Evolutionary conservation across 2,797 vertebrate species (phyloP).

Genomic region (Calcarius lapponicus): DNA sequence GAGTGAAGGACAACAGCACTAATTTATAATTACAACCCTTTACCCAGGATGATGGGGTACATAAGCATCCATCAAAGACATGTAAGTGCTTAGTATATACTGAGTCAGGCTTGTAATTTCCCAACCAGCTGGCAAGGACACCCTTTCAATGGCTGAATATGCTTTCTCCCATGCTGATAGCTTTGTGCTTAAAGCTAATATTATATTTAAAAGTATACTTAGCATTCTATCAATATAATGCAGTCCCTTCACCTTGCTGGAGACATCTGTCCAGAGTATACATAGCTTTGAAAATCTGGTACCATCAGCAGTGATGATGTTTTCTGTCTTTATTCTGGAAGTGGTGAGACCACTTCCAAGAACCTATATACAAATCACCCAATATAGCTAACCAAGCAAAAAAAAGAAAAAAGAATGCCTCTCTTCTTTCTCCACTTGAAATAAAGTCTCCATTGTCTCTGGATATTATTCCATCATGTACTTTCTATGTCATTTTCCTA

Average conservation of each 20-base stretch:
- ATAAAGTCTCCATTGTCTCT: background rate
- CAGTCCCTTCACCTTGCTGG: background rate
- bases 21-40: background rate
- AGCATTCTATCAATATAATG: background rate
- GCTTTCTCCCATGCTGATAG: background rate
- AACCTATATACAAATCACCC: background rate
- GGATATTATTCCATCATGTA: background rate
- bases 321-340: background rate
- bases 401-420: background rate
- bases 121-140: background rate
- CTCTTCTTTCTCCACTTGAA: background rate
- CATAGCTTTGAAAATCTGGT: background rate
- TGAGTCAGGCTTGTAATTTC: slow-evolving; percentile 25
- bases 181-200: background rate
- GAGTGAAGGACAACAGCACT: background rate
- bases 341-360: background rate
- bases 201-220: slow-evolving; percentile 13
- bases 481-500: background rate
- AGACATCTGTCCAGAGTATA: background rate
- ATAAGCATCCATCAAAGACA: background rate
- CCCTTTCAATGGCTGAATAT: background rate
- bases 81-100: background rate
- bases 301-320: background rate
- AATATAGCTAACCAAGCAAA: background rate
- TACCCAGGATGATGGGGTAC: background rate